These are phyloP conservation scores for Cyphomyrmex costatus DNA, from an alignment of 1,140 invertebrate species.

Conservation along the genomic window DNA sequence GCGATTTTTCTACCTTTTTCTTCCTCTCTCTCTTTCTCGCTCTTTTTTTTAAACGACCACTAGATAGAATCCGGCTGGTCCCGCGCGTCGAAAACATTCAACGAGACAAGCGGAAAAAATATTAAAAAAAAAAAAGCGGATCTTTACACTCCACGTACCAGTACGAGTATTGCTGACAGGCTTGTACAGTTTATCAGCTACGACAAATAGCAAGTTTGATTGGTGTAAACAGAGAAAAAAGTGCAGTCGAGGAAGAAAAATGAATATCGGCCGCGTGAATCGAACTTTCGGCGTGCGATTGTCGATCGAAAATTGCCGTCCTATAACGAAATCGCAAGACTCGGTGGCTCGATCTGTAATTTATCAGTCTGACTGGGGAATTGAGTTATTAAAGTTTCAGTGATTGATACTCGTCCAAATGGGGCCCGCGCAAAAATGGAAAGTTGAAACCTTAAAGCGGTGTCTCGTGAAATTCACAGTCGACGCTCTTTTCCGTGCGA, in stretches of 20 bases:
- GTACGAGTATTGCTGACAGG: conserved; percentile 61
- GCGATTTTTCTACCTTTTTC: conserved; percentile 50
- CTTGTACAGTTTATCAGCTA: conserved; percentile 63
- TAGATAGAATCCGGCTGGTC: conserved; percentile 61
- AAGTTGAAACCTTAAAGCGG: conserved; percentile 36
- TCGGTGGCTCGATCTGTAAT: conserved; percentile 38
- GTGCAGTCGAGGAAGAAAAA: conserved; percentile 42
- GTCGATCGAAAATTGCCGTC: conserved; percentile 57
- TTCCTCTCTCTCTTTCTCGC: not conserved
- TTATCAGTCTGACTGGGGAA: conserved; percentile 48
- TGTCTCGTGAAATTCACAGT: conserved; percentile 11
- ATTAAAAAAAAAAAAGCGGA: conserved; percentile 40
- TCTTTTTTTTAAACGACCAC: conserved; percentile 55
- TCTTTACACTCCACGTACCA: conserved; percentile 59
- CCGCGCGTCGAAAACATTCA: conserved; percentile 62
- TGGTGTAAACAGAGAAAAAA: conserved; percentile 62
- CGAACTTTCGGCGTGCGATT: conserved; percentile 49
- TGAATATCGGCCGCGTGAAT: conserved; percentile 56
- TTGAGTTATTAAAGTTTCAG: conserved; percentile 65
- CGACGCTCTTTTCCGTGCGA: conserved; percentile 3
- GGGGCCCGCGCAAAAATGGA: conserved; percentile 35
- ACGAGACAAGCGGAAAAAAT: conserved; percentile 57
- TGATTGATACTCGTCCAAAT: conserved; percentile 45
- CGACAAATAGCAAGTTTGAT: conserved; percentile 62
- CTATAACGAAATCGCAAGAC: conserved; percentile 58